These are phyloP conservation scores for Lucifuga dentata DNA, from an alignment of 2,113 vertebrate species.

Conservation along the genomic window DNA sequence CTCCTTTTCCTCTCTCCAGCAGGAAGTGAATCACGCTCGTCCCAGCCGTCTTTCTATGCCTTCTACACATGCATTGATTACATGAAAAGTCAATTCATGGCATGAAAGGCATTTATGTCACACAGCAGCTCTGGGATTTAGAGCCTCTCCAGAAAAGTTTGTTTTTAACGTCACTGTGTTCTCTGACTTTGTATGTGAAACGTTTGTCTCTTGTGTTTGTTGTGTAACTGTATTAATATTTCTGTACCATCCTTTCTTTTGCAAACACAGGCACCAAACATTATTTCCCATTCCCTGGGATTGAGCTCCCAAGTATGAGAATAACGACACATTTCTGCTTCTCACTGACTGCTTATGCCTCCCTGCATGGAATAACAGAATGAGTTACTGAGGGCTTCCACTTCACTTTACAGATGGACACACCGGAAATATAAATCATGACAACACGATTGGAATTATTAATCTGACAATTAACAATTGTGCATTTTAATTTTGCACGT, in stretches of 20 bases:
- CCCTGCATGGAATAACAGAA: slow-evolving; percentile 67
- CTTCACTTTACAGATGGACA: slow-evolving; percentile 19
- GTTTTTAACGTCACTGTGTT: neutral
- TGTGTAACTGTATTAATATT: slow-evolving; percentile 32
- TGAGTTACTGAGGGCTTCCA: slow-evolving; percentile 65
- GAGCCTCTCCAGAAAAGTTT: neutral
- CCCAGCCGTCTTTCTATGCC: neutral
- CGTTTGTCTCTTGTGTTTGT: no score
- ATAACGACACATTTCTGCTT: slow-evolving; percentile 53
- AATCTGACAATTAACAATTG: no score
- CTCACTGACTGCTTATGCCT: slow-evolving; percentile 50
- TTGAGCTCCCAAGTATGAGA: slow-evolving; percentile 88
- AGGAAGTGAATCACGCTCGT: neutral
- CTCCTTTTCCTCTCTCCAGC: neutral
- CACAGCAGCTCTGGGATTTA: neutral
- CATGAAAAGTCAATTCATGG: slow-evolving; percentile 1
- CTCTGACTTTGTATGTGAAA: slow-evolving; percentile 1
- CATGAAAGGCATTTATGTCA: neutral
- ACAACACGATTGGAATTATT: no score
- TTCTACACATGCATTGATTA: slow-evolving; percentile 6
- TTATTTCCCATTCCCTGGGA: slow-evolving; percentile 81
- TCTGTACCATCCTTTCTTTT: slow-evolving; percentile 60
- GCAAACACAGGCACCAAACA: slow-evolving; percentile 78
- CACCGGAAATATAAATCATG: no score
- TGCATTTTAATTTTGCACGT: no score